These are phyloP conservation scores for Probaryconus sp. DNA, from an alignment of 1,140 invertebrate species.

Conservation along the genomic window DNA sequence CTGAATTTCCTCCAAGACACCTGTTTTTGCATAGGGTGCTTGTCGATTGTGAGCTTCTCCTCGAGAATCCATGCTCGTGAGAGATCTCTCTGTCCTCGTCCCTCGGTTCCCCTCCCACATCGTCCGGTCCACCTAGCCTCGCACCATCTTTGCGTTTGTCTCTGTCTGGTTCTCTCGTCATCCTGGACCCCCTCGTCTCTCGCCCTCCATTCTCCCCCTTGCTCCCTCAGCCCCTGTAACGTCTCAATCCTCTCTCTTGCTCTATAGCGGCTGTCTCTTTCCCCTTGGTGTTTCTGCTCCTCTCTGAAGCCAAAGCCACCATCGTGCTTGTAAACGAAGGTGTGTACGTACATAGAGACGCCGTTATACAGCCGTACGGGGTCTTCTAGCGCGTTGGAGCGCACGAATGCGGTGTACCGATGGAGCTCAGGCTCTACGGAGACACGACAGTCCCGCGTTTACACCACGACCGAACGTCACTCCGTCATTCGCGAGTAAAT, in stretches of 20 bases:
- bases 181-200: slow-evolving; percentile 24
- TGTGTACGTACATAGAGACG: slow-evolving; percentile 40
- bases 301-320: slow-evolving; percentile 22
- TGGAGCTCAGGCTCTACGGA: slow-evolving; percentile 8
- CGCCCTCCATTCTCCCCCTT: background rate
- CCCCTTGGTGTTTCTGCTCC: background rate
- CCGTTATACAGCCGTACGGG: slow-evolving; percentile 21
- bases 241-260: background rate
- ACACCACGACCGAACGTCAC: slow-evolving; percentile 26
- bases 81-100: no score
- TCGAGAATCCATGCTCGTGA: no score
- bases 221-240: background rate
- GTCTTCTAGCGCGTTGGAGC: slow-evolving; percentile 28
- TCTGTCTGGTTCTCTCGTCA: slow-evolving; percentile 9
- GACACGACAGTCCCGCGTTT: slow-evolving; percentile 41
- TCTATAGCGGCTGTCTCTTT: background rate
- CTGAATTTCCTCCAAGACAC: no score
- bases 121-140: slow-evolving; percentile 5
- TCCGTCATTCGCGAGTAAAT: background rate
- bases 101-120: slow-evolving; percentile 1
- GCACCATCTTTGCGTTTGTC: background rate
- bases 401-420: slow-evolving; percentile 6
- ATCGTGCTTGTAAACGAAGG: slow-evolving; percentile 48
- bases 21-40: no score
- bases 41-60: no score